Base-by-base conservation (phyloP, 2,888 invertebrate genomes). In the Malthinus seriepunctatus region DNA sequence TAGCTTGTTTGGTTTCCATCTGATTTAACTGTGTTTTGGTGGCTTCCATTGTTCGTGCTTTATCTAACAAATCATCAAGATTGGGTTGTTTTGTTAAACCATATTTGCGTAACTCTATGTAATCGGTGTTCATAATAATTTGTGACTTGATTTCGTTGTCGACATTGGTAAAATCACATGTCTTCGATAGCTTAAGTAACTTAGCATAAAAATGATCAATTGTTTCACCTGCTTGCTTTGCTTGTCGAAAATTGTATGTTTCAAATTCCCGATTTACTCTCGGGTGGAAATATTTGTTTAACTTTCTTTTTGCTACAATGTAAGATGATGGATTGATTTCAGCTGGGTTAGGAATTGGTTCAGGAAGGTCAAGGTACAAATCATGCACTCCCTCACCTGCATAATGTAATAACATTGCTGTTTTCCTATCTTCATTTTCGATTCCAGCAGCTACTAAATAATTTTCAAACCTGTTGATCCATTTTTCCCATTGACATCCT, bases 391-490 rank as follows among this genome's bases (percentile, higher is more conserved):
- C 37, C 11, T 35, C 6, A 35, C 37, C 37, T 10, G 11, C 11
- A 11, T 11, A 35, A 35, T 35, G 37, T 11, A 35, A 35, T 35
- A 35, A 11, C 37, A 35, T 35, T 35, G 37, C 37, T 35, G 37
- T 11, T 35, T 35, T 35, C 11, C 37, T 35, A 35, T 35, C 37
- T 10, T 35, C 37, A 11, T 35, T 35, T 4, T n/a, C 11, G 3
- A 35, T 11, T 2, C 37, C 37, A 10, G 37, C n/a, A 10, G 37
- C 37, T 10, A 35, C 37, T 35, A 35, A 6, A 35, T 10, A 35
- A 35, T 35, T 35, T n/a, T 35, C 37, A 35, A 35, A 35, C n/a
- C 37, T n/a, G n/a, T 35, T 35, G 37, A 35, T 35, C 37, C 37
- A 35, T 35, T 35, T 6, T 35, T 35, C 10, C 37, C 37, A 35